Evolutionary conservation across 2,888 invertebrate species (phyloP).

Genomic region (Venusia cambrica): DNA sequence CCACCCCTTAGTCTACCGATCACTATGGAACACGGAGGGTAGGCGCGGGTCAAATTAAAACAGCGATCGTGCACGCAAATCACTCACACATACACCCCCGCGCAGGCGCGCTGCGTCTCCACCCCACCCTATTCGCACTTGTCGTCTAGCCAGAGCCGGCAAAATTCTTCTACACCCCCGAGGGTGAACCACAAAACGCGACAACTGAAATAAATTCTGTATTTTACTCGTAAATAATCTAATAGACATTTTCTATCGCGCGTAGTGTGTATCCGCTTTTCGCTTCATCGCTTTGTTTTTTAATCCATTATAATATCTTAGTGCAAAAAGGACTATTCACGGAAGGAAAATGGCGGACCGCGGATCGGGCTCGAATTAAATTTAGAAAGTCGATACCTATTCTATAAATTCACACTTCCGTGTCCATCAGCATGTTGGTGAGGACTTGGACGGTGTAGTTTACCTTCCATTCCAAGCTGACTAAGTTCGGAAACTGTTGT

Average conservation of each 20-base stretch:
- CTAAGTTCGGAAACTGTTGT: conserved; percentile 60
- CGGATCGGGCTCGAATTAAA: conserved; percentile 43
- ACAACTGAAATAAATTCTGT: conserved; percentile 56
- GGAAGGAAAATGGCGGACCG: conserved; percentile 66
- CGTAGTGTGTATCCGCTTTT: conserved; percentile 45
- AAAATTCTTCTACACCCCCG: conserved; percentile 72
- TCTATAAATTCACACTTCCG: conserved; percentile 17
- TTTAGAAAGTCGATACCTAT: conserved; percentile 33
- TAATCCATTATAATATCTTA: conserved; percentile 28
- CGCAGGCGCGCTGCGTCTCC: conserved; percentile 60
- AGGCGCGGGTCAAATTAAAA: conserved; percentile 41
- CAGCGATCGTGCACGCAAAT: conserved; percentile 59
- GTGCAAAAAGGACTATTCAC: conserved; percentile 39
- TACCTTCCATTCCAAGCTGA: conserved; percentile 56
- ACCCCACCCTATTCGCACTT: conserved; percentile 73
- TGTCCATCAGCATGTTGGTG: conserved; percentile 47
- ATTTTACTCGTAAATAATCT: conserved; percentile 37
- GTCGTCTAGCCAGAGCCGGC: conserved; percentile 61
- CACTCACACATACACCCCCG: conserved; percentile 52
- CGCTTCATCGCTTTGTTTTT: conserved; percentile 61
- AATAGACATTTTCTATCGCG: conserved; percentile 37
- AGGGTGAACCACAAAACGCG: conserved; percentile 66
- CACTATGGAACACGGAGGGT: conserved; percentile 33
- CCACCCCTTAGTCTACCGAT: conserved; percentile 33
- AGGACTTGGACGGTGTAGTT: conserved; percentile 44